Base-by-base conservation (phyloP, 2,888 invertebrate species). In the Pseudococcus viburni region DNA sequence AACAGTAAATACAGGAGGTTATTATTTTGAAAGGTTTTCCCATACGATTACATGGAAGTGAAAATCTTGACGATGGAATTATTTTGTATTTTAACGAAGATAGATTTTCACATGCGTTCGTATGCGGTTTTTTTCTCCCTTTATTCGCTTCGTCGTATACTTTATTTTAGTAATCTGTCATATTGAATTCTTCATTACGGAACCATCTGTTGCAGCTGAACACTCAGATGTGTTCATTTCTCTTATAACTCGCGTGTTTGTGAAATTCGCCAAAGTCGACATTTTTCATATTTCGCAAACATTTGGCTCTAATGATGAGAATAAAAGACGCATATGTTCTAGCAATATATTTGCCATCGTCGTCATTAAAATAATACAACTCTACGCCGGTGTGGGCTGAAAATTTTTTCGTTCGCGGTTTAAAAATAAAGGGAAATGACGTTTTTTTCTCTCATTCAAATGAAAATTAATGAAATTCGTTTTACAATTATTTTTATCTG, bases 231-330 rank as follows among this genome's bases (percentile, higher is more conserved):
- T 64, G 64, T 64, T 64, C 64, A 22, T 64, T 64, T 64, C 64
- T 64, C 22, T 64, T 22, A 55, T 55, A n/a, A 59, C 22, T 64
- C 22, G 64, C 64, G 22, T 22, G 64, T 64, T 64, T 64, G 22
- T 64, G 64, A 64, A 64, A 64, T 64, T 64, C 19, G 64, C 64
- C 64, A 64, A 64, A 64, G 64, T 64, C 64, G 64, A 64, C 64
- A 64, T 22, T 64, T 64, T 64, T 64, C 64, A 64, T 64, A 64
- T 64, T 64, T 64, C 64, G 64, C 19, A 1, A 64, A 9, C 64
- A 22, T 64, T 64, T 64, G 22, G 22, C 64, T 19, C 19, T 64
- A 64, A 64, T 64, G 64, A 64, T 64, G 64, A 64, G 15, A 19
- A 22, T 22, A 22, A 59, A 64, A 64, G 64, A 64, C 64, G 22